Evolutionary conservation across 2,888 invertebrate species (phyloP).

Genomic region (Platycnemis pennipes): DNA sequence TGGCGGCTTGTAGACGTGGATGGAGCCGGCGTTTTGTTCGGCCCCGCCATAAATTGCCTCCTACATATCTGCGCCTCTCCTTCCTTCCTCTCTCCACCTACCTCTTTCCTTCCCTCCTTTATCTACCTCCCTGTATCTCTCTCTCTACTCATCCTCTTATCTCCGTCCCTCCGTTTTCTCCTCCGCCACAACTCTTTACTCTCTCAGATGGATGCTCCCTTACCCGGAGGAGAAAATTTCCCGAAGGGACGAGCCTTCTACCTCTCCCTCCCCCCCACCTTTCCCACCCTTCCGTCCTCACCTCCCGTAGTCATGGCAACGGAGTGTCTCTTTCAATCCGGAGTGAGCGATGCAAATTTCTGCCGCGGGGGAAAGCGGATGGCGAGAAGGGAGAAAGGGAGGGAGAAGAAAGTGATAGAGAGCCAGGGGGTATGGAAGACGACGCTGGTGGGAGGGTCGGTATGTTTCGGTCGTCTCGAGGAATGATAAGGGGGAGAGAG

Average conservation of each 20-base stretch:
- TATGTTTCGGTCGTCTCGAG: neutral
- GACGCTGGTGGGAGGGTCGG: neutral
- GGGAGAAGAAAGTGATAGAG: neutral
- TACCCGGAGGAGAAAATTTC: neutral
- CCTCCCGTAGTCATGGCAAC: neutral
- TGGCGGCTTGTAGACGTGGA: neutral
- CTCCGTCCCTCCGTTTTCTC: too few species aligned
- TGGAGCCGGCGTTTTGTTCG: neutral
- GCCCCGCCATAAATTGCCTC: neutral
- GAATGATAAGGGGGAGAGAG: neutral
- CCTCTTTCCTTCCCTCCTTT: neutral
- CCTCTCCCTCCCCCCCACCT: neutral
- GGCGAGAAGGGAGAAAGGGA: neutral
- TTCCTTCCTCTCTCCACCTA: neutral
- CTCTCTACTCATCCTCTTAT: too few species aligned
- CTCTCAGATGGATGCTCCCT: too few species aligned
- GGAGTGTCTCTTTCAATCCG: constrained; percentile 4
- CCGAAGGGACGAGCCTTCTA: neutral
- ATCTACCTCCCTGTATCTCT: neutral
- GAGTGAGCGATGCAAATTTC: neutral
- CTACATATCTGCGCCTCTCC: neutral
- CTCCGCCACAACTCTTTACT: too few species aligned
- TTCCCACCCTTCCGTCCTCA: too few species aligned
- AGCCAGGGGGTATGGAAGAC: neutral
- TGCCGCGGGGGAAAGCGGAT: neutral